Evolutionary conservation across 2,113 vertebrate species (phyloP), one percentile per base, ranked within the genome.

Genomic region (Xenopus borealis): DNA sequence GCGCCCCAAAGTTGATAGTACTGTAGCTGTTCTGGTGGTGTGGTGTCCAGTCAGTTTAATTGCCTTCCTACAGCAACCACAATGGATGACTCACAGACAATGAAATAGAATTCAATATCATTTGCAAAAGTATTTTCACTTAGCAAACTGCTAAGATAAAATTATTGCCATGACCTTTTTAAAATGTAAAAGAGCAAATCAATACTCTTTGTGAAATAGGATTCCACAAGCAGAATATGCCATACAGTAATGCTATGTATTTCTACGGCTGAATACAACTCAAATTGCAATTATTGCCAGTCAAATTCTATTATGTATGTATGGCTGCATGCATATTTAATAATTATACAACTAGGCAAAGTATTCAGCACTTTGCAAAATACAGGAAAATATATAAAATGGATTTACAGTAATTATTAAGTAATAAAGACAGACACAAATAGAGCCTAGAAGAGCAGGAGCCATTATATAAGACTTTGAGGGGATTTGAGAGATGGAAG

Each of bases 91-190:
- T 53, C 23, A 23, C 46, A 16, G 50, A 10, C 23, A 45, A 40
- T 68, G 27, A 69, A 66, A 87, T 80, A 69, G 80, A 81, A 79
- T 83, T 82, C 78, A 65, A 0, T 78, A 87, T 89, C 85, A 86
- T 86, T 86, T 89, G 72, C 78, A 83, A 86, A 91, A 91, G 85
- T 88, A 79, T 89, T 89, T 89, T 88, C 89, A 86, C 86, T 91
- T 89, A 88, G 87, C 85, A 86, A 87, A 45, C 46, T 82, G 82
- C 84, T 83, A 85, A 82, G 86, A 88, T 62, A 70, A 88, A 90
- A 89, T 92, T 88, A 92, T 86, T 87, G 87, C 86, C 83, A 0
- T 86, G 90, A 91, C 91, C 90, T 93, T 92, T 92, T 86, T 84
- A 88, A 89, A 92, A 87, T 40, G 83, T 81, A 75, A 79, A 85